These are phyloP conservation scores for Epinephelus moara DNA, from an alignment of 2,113 vertebrate genomes.

Conservation along the genomic window DNA sequence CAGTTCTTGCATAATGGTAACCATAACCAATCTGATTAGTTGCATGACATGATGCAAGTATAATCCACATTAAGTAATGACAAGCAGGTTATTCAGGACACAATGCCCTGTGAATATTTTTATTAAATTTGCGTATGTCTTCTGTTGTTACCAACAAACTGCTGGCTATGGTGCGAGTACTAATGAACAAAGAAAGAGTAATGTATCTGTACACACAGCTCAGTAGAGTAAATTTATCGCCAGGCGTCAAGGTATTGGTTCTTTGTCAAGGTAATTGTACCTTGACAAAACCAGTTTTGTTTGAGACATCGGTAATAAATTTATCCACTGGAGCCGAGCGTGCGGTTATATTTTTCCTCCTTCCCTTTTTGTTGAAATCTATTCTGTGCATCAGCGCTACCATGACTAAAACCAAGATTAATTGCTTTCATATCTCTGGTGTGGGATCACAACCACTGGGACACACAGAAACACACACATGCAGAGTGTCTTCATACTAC, in stretches of 20 bases:
- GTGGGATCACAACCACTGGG: slow-evolving; percentile 43
- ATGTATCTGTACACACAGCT: slow-evolving; percentile 26
- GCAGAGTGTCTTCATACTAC: slow-evolving; percentile 1
- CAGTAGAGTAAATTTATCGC: slow-evolving; percentile 27
- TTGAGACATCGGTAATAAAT: slow-evolving; percentile 45
- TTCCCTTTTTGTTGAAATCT: slow-evolving; percentile 55
- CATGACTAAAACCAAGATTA: slow-evolving; percentile 71
- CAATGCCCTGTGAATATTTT: slow-evolving; percentile 1
- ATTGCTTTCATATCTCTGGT: slow-evolving; percentile 70
- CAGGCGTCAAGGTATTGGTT: slow-evolving; percentile 42
- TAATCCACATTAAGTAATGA: not conserved
- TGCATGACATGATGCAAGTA: not conserved
- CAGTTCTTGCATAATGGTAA: too few relatives aligned
- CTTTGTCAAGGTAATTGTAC: slow-evolving; percentile 49
- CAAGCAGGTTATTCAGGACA: not conserved
- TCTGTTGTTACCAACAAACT: slow-evolving; percentile 45
- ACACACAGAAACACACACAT: slow-evolving; percentile 16
- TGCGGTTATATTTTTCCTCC: slow-evolving; percentile 22
- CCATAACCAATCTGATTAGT: not conserved
- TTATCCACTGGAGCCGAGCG: slow-evolving; percentile 19
- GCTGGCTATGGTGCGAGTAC: slow-evolving; percentile 6
- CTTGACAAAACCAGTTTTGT: slow-evolving; percentile 57
- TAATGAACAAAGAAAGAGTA: slow-evolving; percentile 43
- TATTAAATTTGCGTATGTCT: slow-evolving; percentile 30
- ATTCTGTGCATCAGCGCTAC: slow-evolving; percentile 48